Conservation (phyloP, 2,888 invertebrate genomes). For the Acronicta aceris region DNA sequence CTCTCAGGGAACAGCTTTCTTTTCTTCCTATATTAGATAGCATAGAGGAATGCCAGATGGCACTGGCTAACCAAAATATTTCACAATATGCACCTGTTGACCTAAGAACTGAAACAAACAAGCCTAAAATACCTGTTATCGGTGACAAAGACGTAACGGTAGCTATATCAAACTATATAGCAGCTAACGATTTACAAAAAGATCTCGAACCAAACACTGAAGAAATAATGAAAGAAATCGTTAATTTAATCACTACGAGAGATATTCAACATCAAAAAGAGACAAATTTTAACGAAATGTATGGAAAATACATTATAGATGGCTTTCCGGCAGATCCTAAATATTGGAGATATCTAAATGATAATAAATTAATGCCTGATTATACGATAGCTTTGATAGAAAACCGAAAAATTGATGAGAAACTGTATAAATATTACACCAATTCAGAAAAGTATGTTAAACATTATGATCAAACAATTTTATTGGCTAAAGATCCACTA, state of each 20-base stretch:
- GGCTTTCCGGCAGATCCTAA: constrained; percentile 87
- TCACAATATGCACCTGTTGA: constrained; percentile 77
- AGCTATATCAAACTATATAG: constrained; percentile 75
- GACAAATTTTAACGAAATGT: constrained; percentile 64
- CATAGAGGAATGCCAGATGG: constrained; percentile 64
- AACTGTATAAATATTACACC: constrained; percentile 73
- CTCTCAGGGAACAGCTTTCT: constrained; percentile 55
- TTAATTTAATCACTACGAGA: constrained; percentile 70
- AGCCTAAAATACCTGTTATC: constrained; percentile 77
- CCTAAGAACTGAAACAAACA: constrained; percentile 61
- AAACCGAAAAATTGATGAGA: constrained; percentile 78
- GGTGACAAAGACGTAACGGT: constrained; percentile 83
- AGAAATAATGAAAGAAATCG: constrained; percentile 80
- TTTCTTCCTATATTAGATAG: constrained; percentile 74
- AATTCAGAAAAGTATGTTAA: constrained; percentile 70
- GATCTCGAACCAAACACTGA: constrained; percentile 78
- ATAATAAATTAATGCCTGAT: constrained; percentile 85
- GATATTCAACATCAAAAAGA: constrained; percentile 71
- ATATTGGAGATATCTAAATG: constrained; percentile 81
- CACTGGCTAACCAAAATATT: constrained; percentile 61
- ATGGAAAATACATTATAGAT: constrained; percentile 90
- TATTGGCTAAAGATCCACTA: constrained; percentile 72
- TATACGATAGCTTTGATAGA: constrained; percentile 88
- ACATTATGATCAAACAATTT: constrained; percentile 70
- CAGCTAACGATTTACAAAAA: constrained; percentile 77